Conservation (phyloP, 2,797 vertebrate species). For the Galagoides demidoff region DNA sequence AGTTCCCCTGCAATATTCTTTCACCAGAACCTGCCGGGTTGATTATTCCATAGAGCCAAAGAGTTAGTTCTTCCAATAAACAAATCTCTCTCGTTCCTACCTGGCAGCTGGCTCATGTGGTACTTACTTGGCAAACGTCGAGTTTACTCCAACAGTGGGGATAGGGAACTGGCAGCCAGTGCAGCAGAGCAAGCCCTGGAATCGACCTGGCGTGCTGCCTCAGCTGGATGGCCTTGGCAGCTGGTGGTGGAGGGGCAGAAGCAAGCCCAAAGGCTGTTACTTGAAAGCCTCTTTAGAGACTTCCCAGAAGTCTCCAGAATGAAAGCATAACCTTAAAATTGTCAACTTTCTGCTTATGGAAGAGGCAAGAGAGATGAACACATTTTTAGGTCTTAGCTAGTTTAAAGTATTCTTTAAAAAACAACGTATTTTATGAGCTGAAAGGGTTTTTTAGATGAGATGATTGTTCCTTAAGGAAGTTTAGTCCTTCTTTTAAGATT, state of each 20-base stretch:
- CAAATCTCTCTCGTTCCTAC: conserved; percentile 62
- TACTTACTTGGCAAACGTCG: conserved; percentile 62
- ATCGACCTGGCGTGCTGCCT: background rate
- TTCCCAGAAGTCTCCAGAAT: conserved; percentile 47
- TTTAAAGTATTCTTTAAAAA: conserved; percentile 45
- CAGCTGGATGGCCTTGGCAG: conserved; percentile 31
- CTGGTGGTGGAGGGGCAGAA: conserved; percentile 24
- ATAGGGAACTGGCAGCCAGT: conserved; percentile 39
- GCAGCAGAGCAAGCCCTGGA: conserved; percentile 50
- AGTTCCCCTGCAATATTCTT: background rate
- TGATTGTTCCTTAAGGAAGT: conserved; percentile 11
- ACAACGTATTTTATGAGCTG: conserved; percentile 32
- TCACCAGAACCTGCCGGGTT: conserved; percentile 54
- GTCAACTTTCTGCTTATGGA: background rate
- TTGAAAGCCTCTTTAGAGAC: conserved; percentile 45
- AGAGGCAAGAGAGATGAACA: background rate
- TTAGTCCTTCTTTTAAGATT: background rate
- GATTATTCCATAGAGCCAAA: conserved; percentile 9
- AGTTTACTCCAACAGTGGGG: conserved; percentile 63
- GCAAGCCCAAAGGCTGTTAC: conserved; percentile 37
- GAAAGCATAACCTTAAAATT: background rate
- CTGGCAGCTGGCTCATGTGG: conserved; percentile 63
- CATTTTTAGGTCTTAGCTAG: background rate
- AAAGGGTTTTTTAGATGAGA: conserved; percentile 44
- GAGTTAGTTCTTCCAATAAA: conserved; percentile 48